A percentile compares a stretch with the other conserved stretches of the same genome.
Conservation (phyloP, 2,888 invertebrate species). For the Acanthococcus lagerstroemiae region DNA sequence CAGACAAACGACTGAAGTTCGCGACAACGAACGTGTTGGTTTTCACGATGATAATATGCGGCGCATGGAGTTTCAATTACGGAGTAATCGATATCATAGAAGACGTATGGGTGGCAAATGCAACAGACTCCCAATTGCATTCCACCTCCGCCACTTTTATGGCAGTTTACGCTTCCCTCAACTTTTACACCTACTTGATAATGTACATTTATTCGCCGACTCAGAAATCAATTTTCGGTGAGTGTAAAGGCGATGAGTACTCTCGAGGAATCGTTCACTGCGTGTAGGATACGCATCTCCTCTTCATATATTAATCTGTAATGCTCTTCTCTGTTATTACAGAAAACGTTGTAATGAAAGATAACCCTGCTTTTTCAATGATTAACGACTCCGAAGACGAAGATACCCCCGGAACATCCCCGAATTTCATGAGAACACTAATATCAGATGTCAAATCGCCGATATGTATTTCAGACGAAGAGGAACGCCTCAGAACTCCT, state of each 20-base stretch:
- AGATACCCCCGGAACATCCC: slow-evolving; percentile 44
- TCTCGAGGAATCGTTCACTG: too few relatives aligned
- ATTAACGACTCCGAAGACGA: slow-evolving; percentile 97
- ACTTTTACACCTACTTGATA: slow-evolving; percentile 87
- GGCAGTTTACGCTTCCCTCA: slow-evolving; percentile 85
- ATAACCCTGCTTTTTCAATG: slow-evolving; percentile 97
- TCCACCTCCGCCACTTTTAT: slow-evolving; percentile 90
- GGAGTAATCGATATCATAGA: slow-evolving; percentile 74
- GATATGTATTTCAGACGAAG: too few relatives aligned
- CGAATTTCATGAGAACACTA: too few relatives aligned
- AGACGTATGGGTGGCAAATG: slow-evolving; percentile 85
- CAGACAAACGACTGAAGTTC: slow-evolving; percentile 86
- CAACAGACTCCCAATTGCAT: slow-evolving; percentile 64
- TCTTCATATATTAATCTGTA: neutral
- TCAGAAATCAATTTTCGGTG: slow-evolving; percentile 70
- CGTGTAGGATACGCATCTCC: neutral
- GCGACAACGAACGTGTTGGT: slow-evolving; percentile 74
- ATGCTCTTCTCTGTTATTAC: neutral
- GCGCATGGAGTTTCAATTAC: slow-evolving; percentile 61
- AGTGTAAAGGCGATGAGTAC: slow-evolving; percentile 40
- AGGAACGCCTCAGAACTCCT: too few relatives aligned
- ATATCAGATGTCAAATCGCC: too few relatives aligned
- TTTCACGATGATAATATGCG: slow-evolving; percentile 37
- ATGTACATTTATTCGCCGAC: slow-evolving; percentile 90
- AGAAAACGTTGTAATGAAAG: slow-evolving; percentile 63